Evolutionary conservation across 2,113 vertebrate species (phyloP).

Genomic region (Hypanus sabinus): DNA sequence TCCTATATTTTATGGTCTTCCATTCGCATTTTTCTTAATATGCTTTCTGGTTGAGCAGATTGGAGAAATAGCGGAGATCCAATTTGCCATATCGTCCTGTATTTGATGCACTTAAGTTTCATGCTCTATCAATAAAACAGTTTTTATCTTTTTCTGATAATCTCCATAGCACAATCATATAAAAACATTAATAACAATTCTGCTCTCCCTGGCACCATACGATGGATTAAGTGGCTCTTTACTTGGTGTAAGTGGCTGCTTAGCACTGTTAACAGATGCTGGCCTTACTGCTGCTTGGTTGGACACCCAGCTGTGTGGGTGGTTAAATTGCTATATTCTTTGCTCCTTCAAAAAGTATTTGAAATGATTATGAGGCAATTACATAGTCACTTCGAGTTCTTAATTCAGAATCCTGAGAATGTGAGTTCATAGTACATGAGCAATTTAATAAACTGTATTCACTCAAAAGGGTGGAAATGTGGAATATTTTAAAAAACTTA

Average conservation of each 20-base stretch:
- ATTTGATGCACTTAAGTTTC: background rate
- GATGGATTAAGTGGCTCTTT: background rate
- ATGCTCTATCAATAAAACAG: background rate
- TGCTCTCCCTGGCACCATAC: background rate
- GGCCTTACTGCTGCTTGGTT: background rate
- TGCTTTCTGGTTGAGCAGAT: background rate
- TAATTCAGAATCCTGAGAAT: background rate
- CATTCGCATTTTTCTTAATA: background rate
- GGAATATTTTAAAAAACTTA: background rate
- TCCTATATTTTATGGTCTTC: too few relatives aligned
- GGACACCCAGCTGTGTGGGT: background rate
- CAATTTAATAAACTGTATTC: background rate
- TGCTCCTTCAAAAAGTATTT: background rate
- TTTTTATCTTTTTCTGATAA: background rate
- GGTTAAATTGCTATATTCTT: background rate
- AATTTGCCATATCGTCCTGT: background rate
- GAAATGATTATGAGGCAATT: background rate
- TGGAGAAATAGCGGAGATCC: background rate
- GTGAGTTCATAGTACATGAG: background rate
- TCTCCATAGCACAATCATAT: background rate
- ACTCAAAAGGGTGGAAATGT: background rate
- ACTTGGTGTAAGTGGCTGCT: background rate
- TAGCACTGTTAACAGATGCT: slow-evolving; percentile 1
- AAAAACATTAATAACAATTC: background rate
- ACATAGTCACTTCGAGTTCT: background rate